Evolutionary conservation across 2,113 vertebrate genomes (phyloP).

Genomic region (Dolichotis patagonum): DNA sequence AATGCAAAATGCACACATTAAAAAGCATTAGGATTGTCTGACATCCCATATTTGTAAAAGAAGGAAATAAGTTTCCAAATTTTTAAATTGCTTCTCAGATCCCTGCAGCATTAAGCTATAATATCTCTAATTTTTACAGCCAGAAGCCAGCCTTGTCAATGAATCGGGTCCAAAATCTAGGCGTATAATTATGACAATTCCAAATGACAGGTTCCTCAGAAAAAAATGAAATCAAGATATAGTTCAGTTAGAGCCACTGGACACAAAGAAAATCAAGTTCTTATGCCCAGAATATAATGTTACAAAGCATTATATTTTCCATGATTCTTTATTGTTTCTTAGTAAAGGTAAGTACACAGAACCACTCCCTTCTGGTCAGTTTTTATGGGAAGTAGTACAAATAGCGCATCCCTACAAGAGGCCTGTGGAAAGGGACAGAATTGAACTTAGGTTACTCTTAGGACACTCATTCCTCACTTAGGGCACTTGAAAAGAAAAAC

Average conservation of each 20-base stretch:
- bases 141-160: neutral
- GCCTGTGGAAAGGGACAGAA: conserved; percentile 60
- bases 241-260: conserved; percentile 39
- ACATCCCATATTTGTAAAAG: neutral
- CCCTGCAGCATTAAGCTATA: neutral
- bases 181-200: conserved; percentile 7
- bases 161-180: conserved; percentile 52
- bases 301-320: conserved; percentile 21
- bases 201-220: conserved; percentile 34
- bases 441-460: conserved; percentile 67
- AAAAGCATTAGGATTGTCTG: neutral
- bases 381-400: conserved; percentile 69
- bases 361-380: neutral
- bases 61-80: neutral
- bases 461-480: conserved; percentile 61
- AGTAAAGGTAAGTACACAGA: conserved; percentile 41
- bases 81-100: neutral
- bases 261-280: conserved; percentile 51
- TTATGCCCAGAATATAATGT: conserved; percentile 48
- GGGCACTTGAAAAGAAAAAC: conserved; percentile 49
- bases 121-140: conserved; percentile 46
- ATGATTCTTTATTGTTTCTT: conserved; percentile 29
- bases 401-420: conserved; percentile 40
- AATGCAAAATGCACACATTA: neutral
- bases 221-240: conserved; percentile 33